These are phyloP conservation scores for Drosophila barbarae DNA, from an alignment of 2,888 invertebrate species.

Conservation along the genomic window DNA sequence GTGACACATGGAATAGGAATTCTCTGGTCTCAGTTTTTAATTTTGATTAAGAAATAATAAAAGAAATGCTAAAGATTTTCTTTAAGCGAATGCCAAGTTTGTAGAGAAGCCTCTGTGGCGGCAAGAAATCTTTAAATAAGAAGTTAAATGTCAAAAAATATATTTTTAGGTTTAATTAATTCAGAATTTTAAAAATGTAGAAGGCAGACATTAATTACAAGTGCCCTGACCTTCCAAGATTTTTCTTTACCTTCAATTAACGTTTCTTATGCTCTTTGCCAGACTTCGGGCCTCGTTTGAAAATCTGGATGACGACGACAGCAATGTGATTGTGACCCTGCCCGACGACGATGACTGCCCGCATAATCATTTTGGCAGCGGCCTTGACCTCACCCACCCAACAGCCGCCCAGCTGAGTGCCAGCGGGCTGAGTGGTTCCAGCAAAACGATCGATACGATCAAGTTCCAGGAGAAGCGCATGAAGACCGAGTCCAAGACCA, in stretches of 20 bases:
- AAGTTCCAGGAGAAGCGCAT: conserved; percentile 92
- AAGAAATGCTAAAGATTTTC: not conserved
- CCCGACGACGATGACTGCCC: conserved; percentile 86
- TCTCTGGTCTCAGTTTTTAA: not conserved
- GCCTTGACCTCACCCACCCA: conserved; percentile 76
- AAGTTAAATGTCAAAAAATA: not conserved
- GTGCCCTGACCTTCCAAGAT: not conserved
- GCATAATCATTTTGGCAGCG: conserved; percentile 76
- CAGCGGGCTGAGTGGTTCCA: conserved; percentile 75
- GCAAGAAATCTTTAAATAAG: too few relatives aligned
- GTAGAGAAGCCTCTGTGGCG: not conserved
- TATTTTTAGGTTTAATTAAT: not conserved
- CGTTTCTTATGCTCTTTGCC: not conserved
- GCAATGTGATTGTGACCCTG: conserved; percentile 85
- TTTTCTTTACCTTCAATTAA: conserved; percentile 1
- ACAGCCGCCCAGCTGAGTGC: conserved; percentile 78
- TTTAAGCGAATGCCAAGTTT: not conserved
- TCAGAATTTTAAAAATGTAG: not conserved
- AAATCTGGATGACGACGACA: conserved; percentile 84
- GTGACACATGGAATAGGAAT: conserved; percentile 11
- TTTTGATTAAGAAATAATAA: too few relatives aligned
- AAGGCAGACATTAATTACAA: conserved; percentile 2
- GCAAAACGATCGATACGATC: conserved; percentile 83
- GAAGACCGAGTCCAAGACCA: conserved; percentile 88
- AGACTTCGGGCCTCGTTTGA: conserved; percentile 88